Base-by-base conservation (phyloP, 2,113 vertebrate species). In the Trinectes maculatus region DNA sequence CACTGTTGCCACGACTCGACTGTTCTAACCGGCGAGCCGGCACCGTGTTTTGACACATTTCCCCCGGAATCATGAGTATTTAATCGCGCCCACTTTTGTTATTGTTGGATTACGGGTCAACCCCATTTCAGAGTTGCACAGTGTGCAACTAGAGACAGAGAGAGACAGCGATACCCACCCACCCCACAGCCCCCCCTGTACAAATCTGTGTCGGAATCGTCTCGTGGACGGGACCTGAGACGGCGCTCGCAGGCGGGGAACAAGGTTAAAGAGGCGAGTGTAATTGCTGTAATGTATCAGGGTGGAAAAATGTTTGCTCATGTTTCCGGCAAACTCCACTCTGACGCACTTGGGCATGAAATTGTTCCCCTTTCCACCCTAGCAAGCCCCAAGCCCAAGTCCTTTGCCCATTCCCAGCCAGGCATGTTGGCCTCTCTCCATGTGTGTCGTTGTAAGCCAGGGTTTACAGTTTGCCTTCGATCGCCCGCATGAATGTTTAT, bases 211-310 rank as follows among this genome's bases (percentile, higher is more conserved):
- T 57, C 44, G 29, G 56, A 55, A 55, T 52, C 2, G 15, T 33
- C 40, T 68, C 7, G 25, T 40, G 53, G 58, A 84, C 19, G 62
- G 59, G 78, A 81, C 85, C 70, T 67, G 65, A 55, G 68, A 81
- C 67, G 74, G 74, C 73, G 80, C 84, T 74, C 2, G 70, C 73
- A 74, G 76, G 80, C 82, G 43, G 69, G 79, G 28, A 22, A 55
- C 57, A 49, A 77, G 79, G 82, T 86, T 90, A 87, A 90, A 88
- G 73, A 89, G 84, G 85, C 83, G 72, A 77, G 74, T 64, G 68
- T 91, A 89, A 92, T 91, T 83, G 81, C 82, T 89, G 85, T 80
- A 85, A 89, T 85, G 68, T 86, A 85, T 86, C 86, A 88, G 82
- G 70, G 85, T 79, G 77, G 84, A 89, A 85, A 90, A 88, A 88